Evolutionary conservation across 2,888 invertebrate genomes (phyloP).

Genomic region (Trissolcus japonicus): DNA sequence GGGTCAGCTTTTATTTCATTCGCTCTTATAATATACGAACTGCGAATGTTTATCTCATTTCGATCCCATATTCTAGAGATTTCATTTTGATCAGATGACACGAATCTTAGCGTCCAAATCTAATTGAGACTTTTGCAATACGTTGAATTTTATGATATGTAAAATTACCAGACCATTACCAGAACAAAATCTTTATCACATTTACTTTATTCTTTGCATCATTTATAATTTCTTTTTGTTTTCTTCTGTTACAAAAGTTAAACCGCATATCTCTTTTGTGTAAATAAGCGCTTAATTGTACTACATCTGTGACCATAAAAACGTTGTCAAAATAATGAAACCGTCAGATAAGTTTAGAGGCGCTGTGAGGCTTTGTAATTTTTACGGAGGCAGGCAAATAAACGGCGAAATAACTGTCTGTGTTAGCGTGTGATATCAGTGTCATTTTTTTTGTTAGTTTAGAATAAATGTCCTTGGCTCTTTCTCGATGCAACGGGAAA

Average conservation of each 20-base stretch:
- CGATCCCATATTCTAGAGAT: neutral
- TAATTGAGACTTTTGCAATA: neutral
- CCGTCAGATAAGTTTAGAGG: slow-evolving; percentile 31
- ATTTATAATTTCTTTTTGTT: neutral
- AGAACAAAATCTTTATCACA: too few species aligned
- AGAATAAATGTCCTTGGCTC: slow-evolving; percentile 47
- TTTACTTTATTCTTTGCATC: too few species aligned
- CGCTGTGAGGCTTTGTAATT: slow-evolving; percentile 1
- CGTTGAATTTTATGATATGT: neutral
- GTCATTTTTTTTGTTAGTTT: slow-evolving; percentile 43
- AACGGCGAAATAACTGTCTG: slow-evolving; percentile 40
- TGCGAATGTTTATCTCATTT: neutral
- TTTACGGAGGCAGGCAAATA: slow-evolving; percentile 21
- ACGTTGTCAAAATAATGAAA: slow-evolving; percentile 32
- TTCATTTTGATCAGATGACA: neutral
- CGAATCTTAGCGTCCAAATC: neutral
- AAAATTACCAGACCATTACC: too few species aligned
- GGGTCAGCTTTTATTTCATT: slow-evolving; percentile 3
- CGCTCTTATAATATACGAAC: neutral
- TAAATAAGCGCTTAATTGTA: slow-evolving; percentile 22
- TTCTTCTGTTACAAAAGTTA: neutral
- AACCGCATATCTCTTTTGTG: too few species aligned
- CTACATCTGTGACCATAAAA: slow-evolving; percentile 20
- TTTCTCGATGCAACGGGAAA: slow-evolving; percentile 53
- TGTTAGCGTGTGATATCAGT: slow-evolving; percentile 28